Evolutionary conservation across 2,797 vertebrate genomes (phyloP).

Genomic region (Ctenochaetus hawaiiensis): DNA sequence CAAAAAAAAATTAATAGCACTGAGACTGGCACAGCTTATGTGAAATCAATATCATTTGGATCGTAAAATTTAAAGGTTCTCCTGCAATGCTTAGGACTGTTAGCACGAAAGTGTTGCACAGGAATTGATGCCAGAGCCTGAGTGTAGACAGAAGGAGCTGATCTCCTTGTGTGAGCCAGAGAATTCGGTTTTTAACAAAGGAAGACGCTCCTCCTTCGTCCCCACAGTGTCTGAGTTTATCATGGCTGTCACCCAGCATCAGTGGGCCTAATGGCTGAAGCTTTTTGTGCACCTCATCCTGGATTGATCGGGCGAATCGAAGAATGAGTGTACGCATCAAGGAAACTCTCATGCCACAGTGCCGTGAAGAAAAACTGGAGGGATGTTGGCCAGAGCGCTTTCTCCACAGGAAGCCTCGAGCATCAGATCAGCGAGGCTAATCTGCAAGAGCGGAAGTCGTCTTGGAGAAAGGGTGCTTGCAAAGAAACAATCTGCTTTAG

Average conservation of each 20-base stretch:
- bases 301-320: constrained; percentile 60
- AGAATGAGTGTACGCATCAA: constrained; percentile 68
- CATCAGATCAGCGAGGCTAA: constrained; percentile 67
- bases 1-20: constrained; percentile 15
- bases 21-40: constrained; percentile 7
- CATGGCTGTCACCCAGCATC: constrained; percentile 83
- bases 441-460: constrained; percentile 72
- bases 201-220: constrained; percentile 51
- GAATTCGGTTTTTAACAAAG: constrained; percentile 71
- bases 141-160: constrained; percentile 50
- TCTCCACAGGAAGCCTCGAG: constrained; percentile 63
- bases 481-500: constrained; percentile 19
- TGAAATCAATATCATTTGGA: constrained; percentile 44
- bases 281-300: constrained; percentile 72
- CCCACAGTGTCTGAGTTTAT: constrained; percentile 61
- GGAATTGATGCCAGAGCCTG: constrained; percentile 59
- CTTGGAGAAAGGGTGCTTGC: constrained; percentile 18
- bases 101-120: constrained; percentile 22
- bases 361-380: constrained; percentile 54
- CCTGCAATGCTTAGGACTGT: constrained; percentile 22
- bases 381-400: constrained; percentile 43
- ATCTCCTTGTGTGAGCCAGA: constrained; percentile 61
- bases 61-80: constrained; percentile 47
- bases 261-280: constrained; percentile 73
- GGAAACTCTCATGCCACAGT: constrained; percentile 62